Conservation (phyloP, 2,888 invertebrate genomes). For the Epirrhoe tristata region DNA sequence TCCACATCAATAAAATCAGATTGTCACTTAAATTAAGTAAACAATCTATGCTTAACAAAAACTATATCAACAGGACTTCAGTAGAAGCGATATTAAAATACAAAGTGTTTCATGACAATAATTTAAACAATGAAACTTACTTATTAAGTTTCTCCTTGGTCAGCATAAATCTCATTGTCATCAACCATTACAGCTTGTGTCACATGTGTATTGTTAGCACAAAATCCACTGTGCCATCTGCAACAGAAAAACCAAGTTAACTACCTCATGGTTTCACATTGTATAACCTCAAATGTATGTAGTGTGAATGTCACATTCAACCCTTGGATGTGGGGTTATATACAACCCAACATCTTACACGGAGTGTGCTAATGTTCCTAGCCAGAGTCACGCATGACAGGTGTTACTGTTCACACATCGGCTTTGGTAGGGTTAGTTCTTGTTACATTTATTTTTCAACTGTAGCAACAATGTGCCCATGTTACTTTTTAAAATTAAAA, state of each 20-base stretch:
- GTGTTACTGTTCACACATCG: slow-evolving; percentile 69
- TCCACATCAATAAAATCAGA: no score
- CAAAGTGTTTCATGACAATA: no score
- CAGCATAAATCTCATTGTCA: not conserved
- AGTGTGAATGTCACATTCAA: slow-evolving; percentile 68
- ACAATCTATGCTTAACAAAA: no score
- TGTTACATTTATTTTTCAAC: not conserved
- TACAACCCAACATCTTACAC: slow-evolving; percentile 73
- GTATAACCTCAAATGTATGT: slow-evolving; percentile 8
- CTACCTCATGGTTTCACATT: not conserved
- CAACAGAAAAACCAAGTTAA: slow-evolving; percentile 1
- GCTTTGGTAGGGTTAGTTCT: slow-evolving; percentile 78
- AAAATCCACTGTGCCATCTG: slow-evolving; percentile 1
- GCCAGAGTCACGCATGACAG: slow-evolving; percentile 78
- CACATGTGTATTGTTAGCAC: not conserved
- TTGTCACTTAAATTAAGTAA: no score
- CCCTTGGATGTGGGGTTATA: slow-evolving; percentile 73
- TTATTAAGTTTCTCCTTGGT: slow-evolving; percentile 7
- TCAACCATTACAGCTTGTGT: not conserved
- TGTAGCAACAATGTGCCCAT: no score
- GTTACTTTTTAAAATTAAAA: not conserved
- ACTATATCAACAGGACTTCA: no score
- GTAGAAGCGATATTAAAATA: no score
- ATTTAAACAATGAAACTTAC: not conserved
- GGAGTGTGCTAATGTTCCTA: slow-evolving; percentile 80